A percentile compares a stretch with the other conserved stretches of the same genome.
Evolutionary conservation across 2,113 vertebrate genomes (phyloP).

Genomic region (Thamnophis sirtalis): DNA sequence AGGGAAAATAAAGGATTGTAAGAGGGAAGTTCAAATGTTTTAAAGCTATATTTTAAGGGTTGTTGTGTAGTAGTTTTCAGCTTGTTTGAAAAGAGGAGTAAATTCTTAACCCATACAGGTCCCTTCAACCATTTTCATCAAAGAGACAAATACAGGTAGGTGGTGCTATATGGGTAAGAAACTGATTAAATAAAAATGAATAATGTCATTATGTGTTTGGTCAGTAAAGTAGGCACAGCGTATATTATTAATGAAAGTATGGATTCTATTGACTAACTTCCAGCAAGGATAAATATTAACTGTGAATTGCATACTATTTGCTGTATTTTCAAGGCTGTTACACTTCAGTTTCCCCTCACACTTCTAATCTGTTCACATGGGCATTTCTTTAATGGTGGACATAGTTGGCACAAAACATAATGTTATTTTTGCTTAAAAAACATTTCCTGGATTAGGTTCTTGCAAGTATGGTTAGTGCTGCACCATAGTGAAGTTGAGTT

Average conservation of each 20-base stretch:
- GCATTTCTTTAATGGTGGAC: neutral
- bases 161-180: neutral
- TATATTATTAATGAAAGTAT: constrained; percentile 17
- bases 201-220: neutral
- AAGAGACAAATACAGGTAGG: neutral
- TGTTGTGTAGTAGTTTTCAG: neutral
- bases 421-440: neutral
- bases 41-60: neutral
- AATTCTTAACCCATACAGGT: constrained; percentile 31
- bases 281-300: neutral
- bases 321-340: constrained; percentile 9
- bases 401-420: neutral
- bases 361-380: neutral
- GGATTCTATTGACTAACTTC: constrained; percentile 9
- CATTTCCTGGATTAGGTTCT: neutral
- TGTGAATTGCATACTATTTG: constrained; percentile 4
- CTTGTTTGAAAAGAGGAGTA: neutral
- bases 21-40: neutral
- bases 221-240: neutral
- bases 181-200: constrained; percentile 19
- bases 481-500: neutral
- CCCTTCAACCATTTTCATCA: neutral
- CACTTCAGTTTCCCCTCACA: neutral
- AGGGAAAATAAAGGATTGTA: neutral
- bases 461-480: neutral